These are phyloP conservation scores for Rhabdornis inornatus DNA, from an alignment of 2,113 vertebrate genomes.

Conservation along the genomic window DNA sequence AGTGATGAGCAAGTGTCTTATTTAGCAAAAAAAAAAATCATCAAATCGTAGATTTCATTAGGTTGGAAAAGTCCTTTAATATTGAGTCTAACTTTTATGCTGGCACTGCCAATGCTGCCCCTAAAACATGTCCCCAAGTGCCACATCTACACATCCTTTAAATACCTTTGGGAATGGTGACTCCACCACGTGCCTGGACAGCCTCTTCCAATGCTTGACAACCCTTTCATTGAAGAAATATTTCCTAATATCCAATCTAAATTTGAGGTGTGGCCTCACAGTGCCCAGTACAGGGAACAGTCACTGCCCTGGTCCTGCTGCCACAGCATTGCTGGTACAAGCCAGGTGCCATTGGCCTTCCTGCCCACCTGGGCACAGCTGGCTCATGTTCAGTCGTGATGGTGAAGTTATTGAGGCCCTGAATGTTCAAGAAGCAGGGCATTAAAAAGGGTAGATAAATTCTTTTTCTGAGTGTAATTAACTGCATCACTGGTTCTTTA, in stretches of 20 bases:
- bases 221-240: not conserved
- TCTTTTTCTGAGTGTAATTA: conserved; percentile 26
- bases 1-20: not conserved
- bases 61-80: not conserved
- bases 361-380: not conserved
- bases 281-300: not conserved
- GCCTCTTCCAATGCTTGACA: fast-evolving
- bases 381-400: not conserved
- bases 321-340: not conserved
- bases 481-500: not conserved
- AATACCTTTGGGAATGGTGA: not conserved
- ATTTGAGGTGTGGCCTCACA: not conserved
- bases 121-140: not conserved
- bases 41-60: not conserved
- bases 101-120: too few relatives aligned
- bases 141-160: not conserved
- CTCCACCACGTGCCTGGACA: not conserved
- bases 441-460: not conserved
- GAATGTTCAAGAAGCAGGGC: not conserved
- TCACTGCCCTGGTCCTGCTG: not conserved
- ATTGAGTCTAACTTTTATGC: not conserved
- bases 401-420: not conserved
- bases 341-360: not conserved
- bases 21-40: not conserved
- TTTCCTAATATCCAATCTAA: not conserved